Conservation (phyloP, 2,113 vertebrate genomes). For the Toxotes chatareus region DNA sequence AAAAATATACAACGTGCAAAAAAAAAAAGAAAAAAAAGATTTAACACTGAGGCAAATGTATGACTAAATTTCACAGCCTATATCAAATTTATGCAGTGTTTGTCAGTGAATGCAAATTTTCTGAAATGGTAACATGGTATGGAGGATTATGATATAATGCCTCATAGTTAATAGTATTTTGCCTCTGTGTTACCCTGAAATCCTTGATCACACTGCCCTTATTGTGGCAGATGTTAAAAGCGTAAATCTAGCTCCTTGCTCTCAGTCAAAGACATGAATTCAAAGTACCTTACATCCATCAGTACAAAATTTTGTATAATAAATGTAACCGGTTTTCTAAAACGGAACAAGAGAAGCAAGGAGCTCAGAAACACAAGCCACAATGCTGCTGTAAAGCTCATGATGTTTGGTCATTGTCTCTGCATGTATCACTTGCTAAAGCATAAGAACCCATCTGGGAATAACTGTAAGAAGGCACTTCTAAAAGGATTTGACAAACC, state of each 20-base stretch:
- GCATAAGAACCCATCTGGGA: neutral
- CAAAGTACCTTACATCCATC: constrained; percentile 37
- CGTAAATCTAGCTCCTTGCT: neutral
- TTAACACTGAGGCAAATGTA: neutral
- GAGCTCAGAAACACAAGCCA: neutral
- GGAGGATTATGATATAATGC: neutral
- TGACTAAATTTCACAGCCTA: constrained; percentile 7
- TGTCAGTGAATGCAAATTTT: neutral
- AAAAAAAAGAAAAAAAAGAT: neutral
- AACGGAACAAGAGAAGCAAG: neutral
- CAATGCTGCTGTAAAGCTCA: neutral
- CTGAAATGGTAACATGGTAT: neutral
- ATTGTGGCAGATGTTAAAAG: neutral
- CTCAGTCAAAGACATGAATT: neutral
- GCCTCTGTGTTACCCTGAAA: constrained; percentile 8
- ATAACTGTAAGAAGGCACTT: neutral
- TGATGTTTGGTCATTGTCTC: neutral
- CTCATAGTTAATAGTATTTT: neutral
- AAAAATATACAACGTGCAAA: constrained; percentile 12
- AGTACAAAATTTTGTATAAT: neutral
- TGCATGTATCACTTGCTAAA: constrained; percentile 13
- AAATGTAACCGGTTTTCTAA: neutral
- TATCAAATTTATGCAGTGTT: neutral
- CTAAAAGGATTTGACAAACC: constrained; percentile 8
- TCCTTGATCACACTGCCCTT: neutral